Conservation (phyloP, 2,888 invertebrate genomes). For the Lobophora halterata region DNA sequence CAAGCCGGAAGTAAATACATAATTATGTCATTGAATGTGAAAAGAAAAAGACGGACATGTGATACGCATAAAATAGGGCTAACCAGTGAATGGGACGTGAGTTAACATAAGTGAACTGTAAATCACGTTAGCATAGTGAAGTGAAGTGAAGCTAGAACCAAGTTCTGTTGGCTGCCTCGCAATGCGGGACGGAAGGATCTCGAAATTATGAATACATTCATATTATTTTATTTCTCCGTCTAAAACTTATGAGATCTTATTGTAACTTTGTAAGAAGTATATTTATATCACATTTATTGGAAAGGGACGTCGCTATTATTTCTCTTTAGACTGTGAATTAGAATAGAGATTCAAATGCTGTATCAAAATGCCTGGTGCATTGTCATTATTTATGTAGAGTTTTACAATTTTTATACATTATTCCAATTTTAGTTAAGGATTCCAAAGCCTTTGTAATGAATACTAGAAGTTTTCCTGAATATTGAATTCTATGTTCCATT, state of each 20-base stretch:
- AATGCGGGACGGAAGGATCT: constrained; percentile 59
- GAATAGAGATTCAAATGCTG: constrained; percentile 53
- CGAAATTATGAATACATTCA: constrained; percentile 48
- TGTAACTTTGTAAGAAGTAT: constrained; percentile 49
- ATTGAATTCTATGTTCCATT: constrained; percentile 38
- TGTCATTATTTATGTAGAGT: constrained; percentile 54
- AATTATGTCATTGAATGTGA: constrained; percentile 73
- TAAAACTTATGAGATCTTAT: constrained; percentile 40
- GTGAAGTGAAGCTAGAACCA: constrained; percentile 60
- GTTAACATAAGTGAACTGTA: constrained; percentile 62
- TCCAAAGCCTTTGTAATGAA: constrained; percentile 37
- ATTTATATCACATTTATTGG: constrained; percentile 56
- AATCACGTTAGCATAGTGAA: constrained; percentile 63
- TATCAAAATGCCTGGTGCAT: constrained; percentile 62
- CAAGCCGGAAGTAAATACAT: constrained; percentile 73
- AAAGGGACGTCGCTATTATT: constrained; percentile 55
- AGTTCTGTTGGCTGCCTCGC: constrained; percentile 57
- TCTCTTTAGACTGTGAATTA: constrained; percentile 64
- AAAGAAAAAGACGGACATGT: constrained; percentile 78
- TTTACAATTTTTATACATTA: constrained; percentile 64
- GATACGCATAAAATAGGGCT: constrained; percentile 67
- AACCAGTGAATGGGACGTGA: constrained; percentile 69
- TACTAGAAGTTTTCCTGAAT: constrained; percentile 31
- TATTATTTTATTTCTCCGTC: constrained; percentile 34
- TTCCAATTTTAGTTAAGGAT: constrained; percentile 51